Conservation (phyloP, 1,140 invertebrate species). For the Goniozus legneri region DNA sequence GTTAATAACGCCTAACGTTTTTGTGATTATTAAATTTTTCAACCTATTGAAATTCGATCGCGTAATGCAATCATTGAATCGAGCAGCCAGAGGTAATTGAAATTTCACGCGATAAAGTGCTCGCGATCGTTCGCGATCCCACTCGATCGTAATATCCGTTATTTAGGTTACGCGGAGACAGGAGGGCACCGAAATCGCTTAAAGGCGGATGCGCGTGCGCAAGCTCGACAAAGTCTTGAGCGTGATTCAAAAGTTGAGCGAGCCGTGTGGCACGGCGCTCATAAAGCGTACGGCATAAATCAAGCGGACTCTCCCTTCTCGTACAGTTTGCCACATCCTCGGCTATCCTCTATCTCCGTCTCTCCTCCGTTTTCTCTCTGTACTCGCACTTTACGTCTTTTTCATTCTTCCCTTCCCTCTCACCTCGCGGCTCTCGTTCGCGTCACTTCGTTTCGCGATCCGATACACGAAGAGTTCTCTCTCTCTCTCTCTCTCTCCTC, state of each 20-base stretch:
- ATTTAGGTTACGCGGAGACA: conserved; percentile 10
- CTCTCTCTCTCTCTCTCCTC: too few species aligned
- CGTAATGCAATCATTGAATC: too few species aligned
- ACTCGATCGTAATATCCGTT: conserved; percentile 11
- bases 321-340: conserved; percentile 8
- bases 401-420: not conserved
- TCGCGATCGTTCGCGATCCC: conserved; percentile 14
- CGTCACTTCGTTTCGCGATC: conserved; percentile 14
- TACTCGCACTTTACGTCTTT: not conserved
- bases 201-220: too few species aligned
- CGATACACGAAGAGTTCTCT: conserved; percentile 28
- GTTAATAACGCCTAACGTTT: too few species aligned
- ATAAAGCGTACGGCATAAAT: conserved; percentile 43
- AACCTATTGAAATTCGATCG: too few species aligned
- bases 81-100: too few species aligned
- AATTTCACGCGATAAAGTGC: too few species aligned
- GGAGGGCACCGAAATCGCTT: not conserved
- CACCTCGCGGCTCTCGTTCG: conserved; percentile 1
- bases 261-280: conserved; percentile 33
- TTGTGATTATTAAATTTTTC: too few species aligned
- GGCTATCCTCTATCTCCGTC: not conserved
- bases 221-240: too few species aligned
- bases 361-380: conserved; percentile 8
- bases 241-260: too few species aligned
- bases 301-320: conserved; percentile 34